Evolutionary conservation across 1,140 invertebrate species (phyloP).

Genomic region (Amphibalanus amphitrite): DNA sequence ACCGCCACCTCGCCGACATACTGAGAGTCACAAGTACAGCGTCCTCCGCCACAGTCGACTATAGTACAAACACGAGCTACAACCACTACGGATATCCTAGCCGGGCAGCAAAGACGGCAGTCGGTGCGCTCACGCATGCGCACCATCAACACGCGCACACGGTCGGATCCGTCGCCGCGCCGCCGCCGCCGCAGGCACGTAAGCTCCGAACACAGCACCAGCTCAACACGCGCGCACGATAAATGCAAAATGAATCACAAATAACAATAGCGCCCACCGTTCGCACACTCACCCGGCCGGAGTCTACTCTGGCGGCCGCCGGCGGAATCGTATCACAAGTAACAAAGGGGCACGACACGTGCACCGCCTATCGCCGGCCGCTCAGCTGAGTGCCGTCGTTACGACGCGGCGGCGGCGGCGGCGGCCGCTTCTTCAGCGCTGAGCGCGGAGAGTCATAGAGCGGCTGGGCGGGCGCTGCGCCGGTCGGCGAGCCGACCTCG

Average conservation of each 20-base stretch:
- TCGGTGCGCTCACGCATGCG: neutral
- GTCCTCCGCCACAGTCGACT: neutral
- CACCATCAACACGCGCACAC: too few species aligned
- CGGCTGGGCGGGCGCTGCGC: slow-evolving; percentile 8
- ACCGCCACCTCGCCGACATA: neutral
- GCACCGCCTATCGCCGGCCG: neutral
- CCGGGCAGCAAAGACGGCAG: neutral
- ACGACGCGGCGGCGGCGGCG: neutral
- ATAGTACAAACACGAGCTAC: neutral
- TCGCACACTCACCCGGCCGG: neutral
- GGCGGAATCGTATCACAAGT: neutral
- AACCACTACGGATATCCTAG: neutral
- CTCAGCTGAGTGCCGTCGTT: neutral
- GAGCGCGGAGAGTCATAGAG: neutral
- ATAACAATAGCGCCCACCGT: neutral
- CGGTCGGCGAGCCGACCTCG: slow-evolving; percentile 4
- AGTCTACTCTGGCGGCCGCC: neutral
- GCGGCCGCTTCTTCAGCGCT: neutral
- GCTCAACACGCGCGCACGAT: neutral
- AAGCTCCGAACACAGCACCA: neutral
- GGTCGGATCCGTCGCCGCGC: neutral
- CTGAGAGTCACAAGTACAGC: neutral
- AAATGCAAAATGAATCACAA: slow-evolving; percentile 2
- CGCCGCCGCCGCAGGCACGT: neutral
- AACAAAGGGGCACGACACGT: neutral